A percentile compares a stretch with the other conserved stretches of the same genome.
These are phyloP conservation scores for Sardina pilchardus DNA, from an alignment of 2,113 vertebrate genomes.

Conservation along the genomic window DNA sequence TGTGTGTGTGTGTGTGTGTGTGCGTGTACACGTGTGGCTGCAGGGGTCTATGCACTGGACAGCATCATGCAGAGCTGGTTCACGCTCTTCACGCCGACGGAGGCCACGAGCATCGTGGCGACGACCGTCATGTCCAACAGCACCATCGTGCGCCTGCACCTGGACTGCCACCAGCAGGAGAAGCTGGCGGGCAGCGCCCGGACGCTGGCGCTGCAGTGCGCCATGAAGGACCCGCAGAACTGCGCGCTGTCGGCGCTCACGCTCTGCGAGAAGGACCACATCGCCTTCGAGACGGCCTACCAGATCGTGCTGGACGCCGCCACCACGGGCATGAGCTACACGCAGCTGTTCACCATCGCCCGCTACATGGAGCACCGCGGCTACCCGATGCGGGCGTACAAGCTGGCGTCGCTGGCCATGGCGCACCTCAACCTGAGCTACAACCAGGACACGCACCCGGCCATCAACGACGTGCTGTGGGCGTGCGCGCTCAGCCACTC, in stretches of 20 bases:
- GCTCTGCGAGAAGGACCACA: conserved; percentile 98
- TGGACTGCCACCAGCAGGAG: conserved; percentile 94
- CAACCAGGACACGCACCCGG: conserved; percentile 98
- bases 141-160: conserved; percentile 92
- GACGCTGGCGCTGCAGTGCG: conserved; percentile 92
- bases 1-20: not conserved
- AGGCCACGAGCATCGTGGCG: conserved; percentile 96
- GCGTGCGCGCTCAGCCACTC: conserved; percentile 97
- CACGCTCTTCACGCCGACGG: conserved; percentile 95
- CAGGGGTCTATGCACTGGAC: conserved; percentile 89
- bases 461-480: conserved; percentile 98
- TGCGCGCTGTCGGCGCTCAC: conserved; percentile 96
- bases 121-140: conserved; percentile 97
- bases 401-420: conserved; percentile 95
- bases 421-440: conserved; percentile 97
- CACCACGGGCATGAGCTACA: conserved; percentile 93
- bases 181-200: conserved; percentile 94
- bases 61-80: conserved; percentile 99
- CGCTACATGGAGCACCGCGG: conserved; percentile 98
- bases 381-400: conserved; percentile 94
- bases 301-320: conserved; percentile 97
- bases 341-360: conserved; percentile 96
- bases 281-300: conserved; percentile 97
- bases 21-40: not conserved
- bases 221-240: conserved; percentile 98